These are phyloP conservation scores for Phortica magna DNA, from an alignment of 2,888 invertebrate species.

Conservation along the genomic window DNA sequence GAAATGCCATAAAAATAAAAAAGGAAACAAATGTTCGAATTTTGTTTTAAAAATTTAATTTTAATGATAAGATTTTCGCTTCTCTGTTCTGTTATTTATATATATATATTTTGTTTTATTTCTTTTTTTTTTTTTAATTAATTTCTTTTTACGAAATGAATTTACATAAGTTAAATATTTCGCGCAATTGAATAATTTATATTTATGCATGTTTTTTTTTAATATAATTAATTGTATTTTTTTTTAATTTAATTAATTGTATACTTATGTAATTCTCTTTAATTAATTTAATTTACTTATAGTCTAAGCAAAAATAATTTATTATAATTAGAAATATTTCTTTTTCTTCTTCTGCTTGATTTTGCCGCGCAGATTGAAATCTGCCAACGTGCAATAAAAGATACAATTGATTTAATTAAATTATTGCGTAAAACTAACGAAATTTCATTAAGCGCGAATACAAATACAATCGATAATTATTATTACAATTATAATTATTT, in stretches of 20 bases:
- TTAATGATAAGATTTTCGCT: constrained; percentile 37
- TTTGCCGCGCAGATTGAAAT: background rate
- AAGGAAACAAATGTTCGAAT: background rate
- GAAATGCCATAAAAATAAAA: background rate
- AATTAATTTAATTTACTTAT: constrained; percentile 53
- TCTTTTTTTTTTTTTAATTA: background rate
- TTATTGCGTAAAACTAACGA: constrained; percentile 16
- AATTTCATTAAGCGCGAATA: constrained; percentile 18
- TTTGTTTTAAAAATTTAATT: constrained; percentile 32
- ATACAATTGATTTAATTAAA: constrained; percentile 34
- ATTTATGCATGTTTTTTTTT: constrained; percentile 29
- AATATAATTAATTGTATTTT: constrained; percentile 25
- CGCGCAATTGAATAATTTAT: constrained; percentile 22
- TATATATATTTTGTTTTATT: constrained; percentile 28
- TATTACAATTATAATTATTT: constrained; percentile 1
- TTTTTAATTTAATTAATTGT: constrained; percentile 69
- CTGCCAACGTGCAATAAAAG: background rate
- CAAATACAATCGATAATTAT: constrained; percentile 11
- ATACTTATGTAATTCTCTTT: constrained; percentile 65
- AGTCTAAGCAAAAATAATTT: constrained; percentile 53
- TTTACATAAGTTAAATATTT: constrained; percentile 28
- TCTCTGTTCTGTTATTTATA: constrained; percentile 33
- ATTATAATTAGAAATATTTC: constrained; percentile 39
- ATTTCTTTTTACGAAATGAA: constrained; percentile 26
- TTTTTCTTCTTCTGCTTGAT: background rate